Conservation (phyloP, 2,113 vertebrate species). For the Hydrochoerus hydrochaeris region DNA sequence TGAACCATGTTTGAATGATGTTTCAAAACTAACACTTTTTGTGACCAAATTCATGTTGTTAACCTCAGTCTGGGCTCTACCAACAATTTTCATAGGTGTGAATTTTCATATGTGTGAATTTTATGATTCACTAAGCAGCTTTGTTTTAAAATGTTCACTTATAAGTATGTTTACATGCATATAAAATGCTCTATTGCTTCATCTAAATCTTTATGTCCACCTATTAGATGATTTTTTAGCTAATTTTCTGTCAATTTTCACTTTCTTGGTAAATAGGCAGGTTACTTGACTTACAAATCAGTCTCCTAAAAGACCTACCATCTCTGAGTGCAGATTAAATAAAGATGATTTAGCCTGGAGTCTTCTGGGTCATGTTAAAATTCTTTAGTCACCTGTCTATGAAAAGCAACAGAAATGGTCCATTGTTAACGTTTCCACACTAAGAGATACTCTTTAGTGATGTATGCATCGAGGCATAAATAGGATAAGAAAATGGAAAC, state of each 20-base stretch:
- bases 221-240: not conserved
- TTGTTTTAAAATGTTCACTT: not conserved
- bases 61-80: not conserved
- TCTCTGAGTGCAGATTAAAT: not conserved
- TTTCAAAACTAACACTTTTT: not conserved
- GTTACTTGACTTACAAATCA: not conserved
- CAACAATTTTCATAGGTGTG: not conserved
- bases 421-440: not conserved
- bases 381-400: not conserved
- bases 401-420: not conserved
- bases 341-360: not conserved
- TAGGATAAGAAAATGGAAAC: not conserved
- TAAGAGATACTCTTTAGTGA: not conserved
- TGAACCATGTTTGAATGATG: not conserved
- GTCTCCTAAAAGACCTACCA: not conserved
- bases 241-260: not conserved
- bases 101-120: not conserved
- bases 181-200: not conserved
- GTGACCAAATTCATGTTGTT: not conserved
- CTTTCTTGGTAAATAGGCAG: constrained; percentile 2
- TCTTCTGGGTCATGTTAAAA: not conserved
- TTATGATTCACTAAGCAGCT: not conserved
- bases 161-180: not conserved
- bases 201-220: constrained; percentile 33
- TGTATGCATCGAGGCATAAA: not conserved